Conservation (phyloP, 2,888 invertebrate genomes). For the Meghimatium bilineatum region DNA sequence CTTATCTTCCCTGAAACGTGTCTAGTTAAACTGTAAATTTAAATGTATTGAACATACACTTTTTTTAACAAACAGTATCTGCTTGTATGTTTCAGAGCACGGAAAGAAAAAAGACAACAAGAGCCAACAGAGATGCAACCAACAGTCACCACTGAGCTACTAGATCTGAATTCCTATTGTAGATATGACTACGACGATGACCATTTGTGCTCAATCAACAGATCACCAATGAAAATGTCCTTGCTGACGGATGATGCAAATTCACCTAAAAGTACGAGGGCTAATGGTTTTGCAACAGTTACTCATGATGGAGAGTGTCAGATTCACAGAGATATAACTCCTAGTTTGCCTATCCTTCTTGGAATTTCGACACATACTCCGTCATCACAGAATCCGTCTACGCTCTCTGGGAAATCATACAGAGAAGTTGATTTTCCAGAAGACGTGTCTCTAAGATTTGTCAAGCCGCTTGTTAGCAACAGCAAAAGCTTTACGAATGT, state of each 20-base stretch:
- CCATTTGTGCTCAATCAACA: constrained; percentile 67
- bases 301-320: constrained; percentile 38
- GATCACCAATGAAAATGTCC: constrained; percentile 66
- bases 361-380: constrained; percentile 26
- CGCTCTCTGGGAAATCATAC: constrained; percentile 40
- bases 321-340: constrained; percentile 18
- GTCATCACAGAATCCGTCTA: constrained; percentile 31
- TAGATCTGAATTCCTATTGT: constrained; percentile 61
- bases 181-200: constrained; percentile 70
- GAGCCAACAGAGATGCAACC: constrained; percentile 52
- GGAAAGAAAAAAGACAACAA: neutral
- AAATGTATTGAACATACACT: too few species aligned
- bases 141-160: constrained; percentile 61
- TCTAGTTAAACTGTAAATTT: too few species aligned
- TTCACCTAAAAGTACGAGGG: constrained; percentile 20
- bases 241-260: constrained; percentile 60
- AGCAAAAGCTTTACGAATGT: neutral
- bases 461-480: constrained; percentile 31
- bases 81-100: constrained; percentile 7
- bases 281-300: constrained; percentile 51
- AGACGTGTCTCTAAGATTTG: constrained; percentile 49
- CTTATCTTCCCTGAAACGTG: too few species aligned
- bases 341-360: constrained; percentile 38
- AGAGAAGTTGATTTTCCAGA: constrained; percentile 44
- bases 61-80: too few species aligned